Evolutionary conservation across 2,888 invertebrate genomes (phyloP), one percentile per base, ranked within the genome.

Genomic region (Pachymerium ferrugineum): DNA sequence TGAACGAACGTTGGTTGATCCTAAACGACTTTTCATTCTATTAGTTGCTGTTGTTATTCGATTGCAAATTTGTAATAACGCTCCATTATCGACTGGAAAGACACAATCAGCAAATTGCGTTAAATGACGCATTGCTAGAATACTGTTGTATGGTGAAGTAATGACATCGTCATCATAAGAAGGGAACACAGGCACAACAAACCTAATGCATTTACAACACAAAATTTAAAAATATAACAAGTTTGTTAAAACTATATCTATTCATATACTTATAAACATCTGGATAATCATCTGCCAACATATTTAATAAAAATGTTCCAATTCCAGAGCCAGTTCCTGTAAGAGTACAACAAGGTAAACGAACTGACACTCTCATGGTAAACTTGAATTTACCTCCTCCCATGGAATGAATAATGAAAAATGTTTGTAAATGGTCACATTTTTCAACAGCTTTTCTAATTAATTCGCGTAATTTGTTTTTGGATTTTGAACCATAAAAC

Each of bases 361-460:
- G 54, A 47, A 74, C 5, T 38, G 4, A 38, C 3, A 3, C 14
- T 10, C 3, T 38, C 3, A 38, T 72, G 3, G 3, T 73, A 54
- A 70, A 38, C 19, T 14, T 67, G 78, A 78, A 78, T 10, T 38
- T 38, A 83, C 83, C 83, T 79, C 83, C 83, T 16, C 84, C 83
- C 83, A 83, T 83, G 38, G 84, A 84, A 79, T 83, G 83, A 28
- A 84, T 76, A 3, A 84, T 76, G 77, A 84, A 84, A 78, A 84
- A 84, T 76, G 83, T 83, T 77, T 84, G 83, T 4, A 84, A 78
- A 76, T 81, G 83, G 77, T 84, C 83, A 77, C 84, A 84, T 73
- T 79, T 80, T 77, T 84, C 83, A 1, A 82, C 83, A 22, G 83
- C 81, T 62, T 80, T 78, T 19, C 83, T 77, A 5, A 84, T 78